Conservation (phyloP, 2,797 vertebrate species). For the Chiroxiphia lanceolata region DNA sequence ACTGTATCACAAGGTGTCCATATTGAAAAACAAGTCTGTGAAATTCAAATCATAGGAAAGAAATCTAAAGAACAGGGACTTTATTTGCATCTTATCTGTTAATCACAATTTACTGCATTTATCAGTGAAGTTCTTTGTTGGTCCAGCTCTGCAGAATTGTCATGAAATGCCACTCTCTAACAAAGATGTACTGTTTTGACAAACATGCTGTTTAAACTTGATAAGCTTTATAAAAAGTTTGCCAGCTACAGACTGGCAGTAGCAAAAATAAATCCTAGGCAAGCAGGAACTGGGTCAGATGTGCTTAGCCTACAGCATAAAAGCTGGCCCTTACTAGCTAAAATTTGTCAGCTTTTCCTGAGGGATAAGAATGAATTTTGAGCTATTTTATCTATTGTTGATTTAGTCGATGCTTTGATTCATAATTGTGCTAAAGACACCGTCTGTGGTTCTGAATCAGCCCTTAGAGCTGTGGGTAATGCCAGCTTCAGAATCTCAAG, state of each 20-base stretch:
- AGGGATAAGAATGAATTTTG: slow-evolving; percentile 14
- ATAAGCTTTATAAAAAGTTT: slow-evolving; percentile 39
- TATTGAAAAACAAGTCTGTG: neutral
- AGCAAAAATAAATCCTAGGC: slow-evolving; percentile 59
- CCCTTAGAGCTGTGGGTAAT: slow-evolving; percentile 3
- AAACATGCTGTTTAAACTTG: slow-evolving; percentile 51
- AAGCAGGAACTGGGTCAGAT: slow-evolving; percentile 56
- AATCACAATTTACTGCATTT: neutral
- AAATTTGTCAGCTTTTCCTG: slow-evolving; percentile 3
- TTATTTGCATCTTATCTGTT: neutral
- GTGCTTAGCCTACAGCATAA: slow-evolving; percentile 55
- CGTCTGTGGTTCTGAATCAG: neutral
- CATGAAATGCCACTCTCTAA: neutral
- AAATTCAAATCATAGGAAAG: neutral
- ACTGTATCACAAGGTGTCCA: neutral
- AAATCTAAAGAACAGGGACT: neutral
- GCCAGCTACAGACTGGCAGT: neutral
- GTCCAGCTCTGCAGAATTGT: slow-evolving; percentile 1
- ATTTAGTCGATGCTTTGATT: slow-evolving; percentile 43
- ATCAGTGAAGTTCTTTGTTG: neutral
- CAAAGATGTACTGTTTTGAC: slow-evolving; percentile 19
- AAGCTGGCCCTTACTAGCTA: slow-evolving; percentile 30
- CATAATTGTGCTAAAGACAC: slow-evolving; percentile 9
- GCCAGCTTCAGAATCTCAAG: neutral
- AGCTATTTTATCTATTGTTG: slow-evolving; percentile 37